phyloP scores from a whole-genome alignment of 2,888 invertebrate genomes.

The Podabrus alpinus region DNA sequence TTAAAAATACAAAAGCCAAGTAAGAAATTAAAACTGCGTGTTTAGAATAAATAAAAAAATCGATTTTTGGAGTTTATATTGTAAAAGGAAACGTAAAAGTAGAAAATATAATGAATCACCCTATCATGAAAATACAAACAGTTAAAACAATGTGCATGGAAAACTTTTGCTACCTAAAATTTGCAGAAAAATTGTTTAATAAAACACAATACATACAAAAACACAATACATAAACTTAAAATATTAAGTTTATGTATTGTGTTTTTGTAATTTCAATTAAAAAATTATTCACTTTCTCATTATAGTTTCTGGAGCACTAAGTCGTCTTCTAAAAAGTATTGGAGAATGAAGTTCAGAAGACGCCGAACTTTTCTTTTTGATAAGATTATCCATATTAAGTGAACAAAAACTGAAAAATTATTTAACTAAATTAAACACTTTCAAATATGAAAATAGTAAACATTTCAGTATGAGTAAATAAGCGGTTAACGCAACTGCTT shows the following conservation, averaged over 20 bases:
- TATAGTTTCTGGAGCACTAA: constrained; percentile 69
- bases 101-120: too few relatives aligned
- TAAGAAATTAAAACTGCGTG: neutral
- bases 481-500: neutral
- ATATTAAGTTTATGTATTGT: too few relatives aligned
- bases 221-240: too few relatives aligned
- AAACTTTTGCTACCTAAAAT: too few relatives aligned
- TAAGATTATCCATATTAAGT: constrained; percentile 28
- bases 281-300: constrained; percentile 70
- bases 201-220: too few relatives aligned
- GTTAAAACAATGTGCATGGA: too few relatives aligned
- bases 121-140: too few relatives aligned
- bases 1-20: neutral
- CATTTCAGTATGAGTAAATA: neutral
- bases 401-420: neutral
- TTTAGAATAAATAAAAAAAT: neutral
- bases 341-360: constrained; percentile 49
- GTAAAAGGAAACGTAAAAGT: too few relatives aligned
- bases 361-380: constrained; percentile 23
- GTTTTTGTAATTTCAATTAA: too few relatives aligned
- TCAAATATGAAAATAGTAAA: neutral
- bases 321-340: constrained; percentile 62
- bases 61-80: too few relatives aligned
- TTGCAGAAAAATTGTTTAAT: too few relatives aligned
- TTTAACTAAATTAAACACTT: too few relatives aligned